A percentile compares a stretch with the other conserved stretches of the same genome.
These are phyloP conservation scores for Penelope pileata DNA, from an alignment of 2,113 vertebrate genomes.

Conservation along the genomic window DNA sequence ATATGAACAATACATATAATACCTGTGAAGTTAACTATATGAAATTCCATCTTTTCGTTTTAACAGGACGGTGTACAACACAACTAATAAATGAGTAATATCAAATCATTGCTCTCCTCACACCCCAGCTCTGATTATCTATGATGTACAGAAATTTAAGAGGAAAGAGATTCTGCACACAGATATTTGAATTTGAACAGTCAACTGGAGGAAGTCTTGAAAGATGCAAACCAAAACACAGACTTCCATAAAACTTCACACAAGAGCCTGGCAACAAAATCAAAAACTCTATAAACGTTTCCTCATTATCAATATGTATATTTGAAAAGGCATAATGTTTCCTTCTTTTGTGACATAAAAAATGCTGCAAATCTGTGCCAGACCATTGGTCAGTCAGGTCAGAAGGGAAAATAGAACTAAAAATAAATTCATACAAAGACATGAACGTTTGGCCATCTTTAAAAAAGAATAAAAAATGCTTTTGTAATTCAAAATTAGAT, in stretches of 20 bases:
- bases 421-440: neutral
- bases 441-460: neutral
- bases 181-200: neutral
- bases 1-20: neutral
- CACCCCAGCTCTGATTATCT: neutral
- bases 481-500: neutral
- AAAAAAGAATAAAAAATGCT: neutral
- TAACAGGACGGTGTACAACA: fast-evolving
- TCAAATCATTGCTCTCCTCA: neutral
- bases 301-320: fast-evolving
- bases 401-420: neutral
- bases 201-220: neutral
- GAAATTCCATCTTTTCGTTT: neutral
- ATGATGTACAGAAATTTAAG: neutral
- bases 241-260: neutral
- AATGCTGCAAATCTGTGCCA: neutral
- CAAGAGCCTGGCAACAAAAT: neutral
- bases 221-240: neutral
- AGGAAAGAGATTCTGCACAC: neutral
- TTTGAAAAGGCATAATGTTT: neutral
- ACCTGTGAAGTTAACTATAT: neutral
- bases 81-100: neutral
- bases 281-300: neutral
- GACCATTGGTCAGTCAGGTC: neutral
- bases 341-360: neutral